phyloP scores from a whole-genome alignment of 2,797 vertebrate species.

The Danio albolineatus region DNA sequence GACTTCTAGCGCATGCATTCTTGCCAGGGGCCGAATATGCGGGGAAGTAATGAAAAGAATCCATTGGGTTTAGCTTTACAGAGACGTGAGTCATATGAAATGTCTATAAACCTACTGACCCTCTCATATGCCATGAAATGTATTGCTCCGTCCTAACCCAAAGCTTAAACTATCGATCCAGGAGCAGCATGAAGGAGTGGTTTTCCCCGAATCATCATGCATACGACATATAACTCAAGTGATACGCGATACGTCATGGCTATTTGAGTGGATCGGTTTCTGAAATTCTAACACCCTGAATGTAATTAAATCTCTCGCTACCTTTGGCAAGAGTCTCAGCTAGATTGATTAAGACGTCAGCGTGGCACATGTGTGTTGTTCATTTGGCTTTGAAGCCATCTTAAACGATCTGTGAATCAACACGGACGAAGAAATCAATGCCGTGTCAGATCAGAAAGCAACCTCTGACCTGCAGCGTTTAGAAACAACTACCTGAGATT shows the following conservation, averaged over 20 bases:
- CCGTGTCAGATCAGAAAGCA: neutral
- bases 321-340: constrained; percentile 30
- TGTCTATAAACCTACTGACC: constrained; percentile 14
- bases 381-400: constrained; percentile 13
- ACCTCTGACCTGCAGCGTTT: neutral
- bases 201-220: constrained; percentile 1
- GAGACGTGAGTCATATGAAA: constrained; percentile 27
- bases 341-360: constrained; percentile 32
- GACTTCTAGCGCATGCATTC: constrained; percentile 26
- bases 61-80: constrained; percentile 14
- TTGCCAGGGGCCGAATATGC: constrained; percentile 23
- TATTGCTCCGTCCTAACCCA: constrained; percentile 37
- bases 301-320: constrained; percentile 26
- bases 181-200: neutral
- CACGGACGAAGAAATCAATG: constrained; percentile 13
- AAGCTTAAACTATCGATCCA: constrained; percentile 14
- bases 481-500: constrained; percentile 21
- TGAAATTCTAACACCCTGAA: constrained; percentile 18
- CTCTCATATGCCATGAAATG: constrained; percentile 24
- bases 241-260: constrained; percentile 8
- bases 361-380: constrained; percentile 5
- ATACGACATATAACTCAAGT: constrained; percentile 8
- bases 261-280: constrained; percentile 18
- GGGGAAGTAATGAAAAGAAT: constrained; percentile 6
- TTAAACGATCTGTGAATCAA: constrained; percentile 4